Evolutionary conservation across 2,797 vertebrate species (phyloP).

Genomic region (Mus caroli): DNA sequence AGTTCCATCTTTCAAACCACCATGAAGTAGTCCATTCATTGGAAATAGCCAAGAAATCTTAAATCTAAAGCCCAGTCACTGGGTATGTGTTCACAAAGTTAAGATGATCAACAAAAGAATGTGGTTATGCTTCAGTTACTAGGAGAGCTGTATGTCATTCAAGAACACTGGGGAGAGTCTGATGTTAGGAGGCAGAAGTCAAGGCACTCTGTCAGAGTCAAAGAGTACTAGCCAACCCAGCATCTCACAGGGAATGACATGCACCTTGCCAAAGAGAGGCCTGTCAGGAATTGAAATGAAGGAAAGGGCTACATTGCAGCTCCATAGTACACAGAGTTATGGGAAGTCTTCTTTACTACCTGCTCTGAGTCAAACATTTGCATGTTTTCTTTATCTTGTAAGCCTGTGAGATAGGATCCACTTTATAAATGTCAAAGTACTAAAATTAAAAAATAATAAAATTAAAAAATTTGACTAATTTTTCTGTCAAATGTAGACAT

Average conservation of each 20-base stretch:
- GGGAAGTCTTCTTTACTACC: background rate
- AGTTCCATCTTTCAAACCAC: background rate
- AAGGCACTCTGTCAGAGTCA: background rate
- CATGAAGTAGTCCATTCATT: background rate
- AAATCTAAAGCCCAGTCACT: background rate
- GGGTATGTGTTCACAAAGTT: background rate
- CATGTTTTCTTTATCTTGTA: background rate
- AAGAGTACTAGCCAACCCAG: background rate
- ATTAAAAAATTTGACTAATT: background rate
- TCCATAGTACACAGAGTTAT: accelerated
- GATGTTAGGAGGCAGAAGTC: background rate
- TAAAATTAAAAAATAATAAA: background rate
- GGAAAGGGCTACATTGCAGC: background rate
- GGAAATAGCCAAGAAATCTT: background rate
- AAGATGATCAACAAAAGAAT: slow-evolving; percentile 42
- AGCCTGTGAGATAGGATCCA: background rate
- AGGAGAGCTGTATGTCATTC: background rate
- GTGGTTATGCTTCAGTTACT: slow-evolving; percentile 16
- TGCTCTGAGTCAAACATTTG: background rate
- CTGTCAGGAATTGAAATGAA: background rate
- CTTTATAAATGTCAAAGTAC: background rate
- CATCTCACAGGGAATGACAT: too few relatives aligned
- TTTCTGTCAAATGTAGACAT: background rate
- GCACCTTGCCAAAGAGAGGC: background rate
- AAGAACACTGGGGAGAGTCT: background rate